A percentile compares a stretch with the other conserved stretches of the same genome.
These are phyloP conservation scores for Sinelater perroti DNA, from an alignment of 2,888 invertebrate species.

Conservation along the genomic window DNA sequence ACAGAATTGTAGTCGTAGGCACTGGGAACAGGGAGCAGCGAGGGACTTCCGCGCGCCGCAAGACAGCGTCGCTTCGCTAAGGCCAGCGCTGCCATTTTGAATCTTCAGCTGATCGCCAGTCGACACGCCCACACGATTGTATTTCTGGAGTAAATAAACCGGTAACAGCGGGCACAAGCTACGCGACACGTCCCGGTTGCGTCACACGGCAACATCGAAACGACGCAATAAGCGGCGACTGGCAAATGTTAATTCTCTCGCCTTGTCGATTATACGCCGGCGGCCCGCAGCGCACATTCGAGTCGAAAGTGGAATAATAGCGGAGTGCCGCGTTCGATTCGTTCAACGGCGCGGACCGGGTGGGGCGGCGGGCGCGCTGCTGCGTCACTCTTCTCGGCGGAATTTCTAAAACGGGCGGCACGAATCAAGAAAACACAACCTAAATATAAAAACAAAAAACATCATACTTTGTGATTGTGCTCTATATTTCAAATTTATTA, in stretches of 20 bases:
- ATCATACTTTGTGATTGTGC: no score
- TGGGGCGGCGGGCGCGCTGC: no score
- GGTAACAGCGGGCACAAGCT: conserved; percentile 41
- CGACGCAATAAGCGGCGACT: conserved; percentile 25
- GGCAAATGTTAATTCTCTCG: conserved; percentile 7
- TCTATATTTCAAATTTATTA: no score
- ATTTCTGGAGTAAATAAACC: conserved; percentile 57
- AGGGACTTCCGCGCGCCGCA: conserved; percentile 6
- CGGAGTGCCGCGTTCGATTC: neutral
- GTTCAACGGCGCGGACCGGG: no score
- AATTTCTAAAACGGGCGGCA: no score
- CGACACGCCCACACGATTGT: conserved; percentile 57
- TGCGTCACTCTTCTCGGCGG: no score
- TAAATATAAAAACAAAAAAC: no score
- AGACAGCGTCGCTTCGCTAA: conserved; percentile 13
- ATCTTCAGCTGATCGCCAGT: conserved; percentile 56
- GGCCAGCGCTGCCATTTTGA: conserved; percentile 51
- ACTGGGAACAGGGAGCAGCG: no score
- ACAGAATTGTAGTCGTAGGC: no score
- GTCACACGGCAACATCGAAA: conserved; percentile 19
- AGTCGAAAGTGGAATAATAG: conserved; percentile 5
- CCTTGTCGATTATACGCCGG: no score
- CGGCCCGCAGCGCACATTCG: neutral
- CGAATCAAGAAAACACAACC: no score
- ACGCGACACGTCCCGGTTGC: conserved; percentile 26